phyloP scores from a whole-genome alignment of 2,113 vertebrate species.

The Spermophilus dauricus region DNA sequence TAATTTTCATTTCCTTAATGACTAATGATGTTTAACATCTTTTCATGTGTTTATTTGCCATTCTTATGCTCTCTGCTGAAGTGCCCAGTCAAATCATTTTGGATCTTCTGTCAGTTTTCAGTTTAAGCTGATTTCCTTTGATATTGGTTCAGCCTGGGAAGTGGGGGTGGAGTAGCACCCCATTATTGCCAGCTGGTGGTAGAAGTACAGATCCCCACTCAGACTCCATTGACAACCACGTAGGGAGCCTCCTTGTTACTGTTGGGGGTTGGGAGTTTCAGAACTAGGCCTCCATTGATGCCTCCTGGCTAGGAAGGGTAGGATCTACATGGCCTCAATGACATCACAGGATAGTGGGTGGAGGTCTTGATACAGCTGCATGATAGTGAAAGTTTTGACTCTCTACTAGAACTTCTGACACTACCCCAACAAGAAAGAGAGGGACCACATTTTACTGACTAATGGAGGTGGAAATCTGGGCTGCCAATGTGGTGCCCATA shows the following conservation, averaged over 20 bases:
- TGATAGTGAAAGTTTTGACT: not conserved
- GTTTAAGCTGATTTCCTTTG: too few relatives aligned
- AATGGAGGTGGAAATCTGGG: not conserved
- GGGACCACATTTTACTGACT: not conserved
- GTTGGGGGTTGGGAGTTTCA: not conserved
- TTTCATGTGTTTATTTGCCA: not conserved
- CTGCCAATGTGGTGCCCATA: not conserved
- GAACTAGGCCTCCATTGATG: not conserved
- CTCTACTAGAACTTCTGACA: not conserved
- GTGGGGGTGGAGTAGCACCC: not conserved
- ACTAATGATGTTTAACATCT: not conserved
- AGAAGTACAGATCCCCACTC: not conserved
- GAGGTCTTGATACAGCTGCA: not conserved
- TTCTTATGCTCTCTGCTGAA: slow-evolving; percentile 16
- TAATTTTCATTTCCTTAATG: not conserved
- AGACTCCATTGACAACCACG: not conserved
- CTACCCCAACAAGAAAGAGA: not conserved
- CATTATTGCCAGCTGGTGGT: not conserved
- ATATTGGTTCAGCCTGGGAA: not conserved
- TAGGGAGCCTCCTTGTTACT: not conserved
- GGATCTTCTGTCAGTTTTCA: too few relatives aligned
- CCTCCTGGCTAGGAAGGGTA: not conserved
- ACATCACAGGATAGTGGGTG: not conserved
- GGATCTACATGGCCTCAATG: not conserved
- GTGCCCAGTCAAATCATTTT: not conserved